A percentile compares a stretch with the other conserved stretches of the same genome.
Evolutionary conservation across 1,140 invertebrate species (phyloP).

Genomic region (Penaeus vannamei): DNA sequence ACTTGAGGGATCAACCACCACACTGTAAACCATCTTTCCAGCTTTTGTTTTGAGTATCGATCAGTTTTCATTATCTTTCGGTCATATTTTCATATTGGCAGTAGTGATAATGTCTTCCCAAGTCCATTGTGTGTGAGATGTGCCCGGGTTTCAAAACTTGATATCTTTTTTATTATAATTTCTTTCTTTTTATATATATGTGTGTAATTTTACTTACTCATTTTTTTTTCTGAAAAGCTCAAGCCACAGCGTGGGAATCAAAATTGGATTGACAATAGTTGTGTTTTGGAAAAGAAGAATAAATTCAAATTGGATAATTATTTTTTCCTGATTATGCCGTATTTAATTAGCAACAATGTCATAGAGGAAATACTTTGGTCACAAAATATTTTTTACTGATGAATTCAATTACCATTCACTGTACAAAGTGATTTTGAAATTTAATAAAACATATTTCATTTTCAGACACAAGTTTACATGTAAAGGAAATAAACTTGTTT

Average conservation of each 20-base stretch:
- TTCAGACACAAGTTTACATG: slow-evolving; percentile 63
- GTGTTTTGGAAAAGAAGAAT: slow-evolving; percentile 8
- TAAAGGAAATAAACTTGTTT: slow-evolving; percentile 65
- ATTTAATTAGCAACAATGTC: slow-evolving; percentile 49
- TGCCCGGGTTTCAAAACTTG: slow-evolving; percentile 61
- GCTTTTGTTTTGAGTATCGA: neutral
- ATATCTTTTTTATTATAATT: neutral
- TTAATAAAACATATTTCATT: slow-evolving; percentile 49
- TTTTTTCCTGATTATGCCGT: slow-evolving; percentile 57
- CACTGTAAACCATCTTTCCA: neutral
- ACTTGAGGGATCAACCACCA: too few species aligned
- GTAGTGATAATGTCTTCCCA: slow-evolving; percentile 59
- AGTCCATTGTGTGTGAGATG: slow-evolving; percentile 41
- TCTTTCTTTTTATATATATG: too few species aligned
- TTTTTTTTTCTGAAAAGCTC: slow-evolving; percentile 40
- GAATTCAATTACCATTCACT: slow-evolving; percentile 53
- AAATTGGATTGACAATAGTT: slow-evolving; percentile 55
- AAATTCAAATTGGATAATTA: slow-evolving; percentile 29
- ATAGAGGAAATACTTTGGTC: slow-evolving; percentile 56
- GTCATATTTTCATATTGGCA: slow-evolving; percentile 20
- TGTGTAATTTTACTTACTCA: too few species aligned
- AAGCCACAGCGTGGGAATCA: slow-evolving; percentile 56
- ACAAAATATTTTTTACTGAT: slow-evolving; percentile 64
- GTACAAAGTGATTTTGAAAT: slow-evolving; percentile 64
- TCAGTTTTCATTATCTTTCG: neutral